These are phyloP conservation scores for Uria lomvia DNA, from an alignment of 2,113 vertebrate genomes.

Conservation along the genomic window DNA sequence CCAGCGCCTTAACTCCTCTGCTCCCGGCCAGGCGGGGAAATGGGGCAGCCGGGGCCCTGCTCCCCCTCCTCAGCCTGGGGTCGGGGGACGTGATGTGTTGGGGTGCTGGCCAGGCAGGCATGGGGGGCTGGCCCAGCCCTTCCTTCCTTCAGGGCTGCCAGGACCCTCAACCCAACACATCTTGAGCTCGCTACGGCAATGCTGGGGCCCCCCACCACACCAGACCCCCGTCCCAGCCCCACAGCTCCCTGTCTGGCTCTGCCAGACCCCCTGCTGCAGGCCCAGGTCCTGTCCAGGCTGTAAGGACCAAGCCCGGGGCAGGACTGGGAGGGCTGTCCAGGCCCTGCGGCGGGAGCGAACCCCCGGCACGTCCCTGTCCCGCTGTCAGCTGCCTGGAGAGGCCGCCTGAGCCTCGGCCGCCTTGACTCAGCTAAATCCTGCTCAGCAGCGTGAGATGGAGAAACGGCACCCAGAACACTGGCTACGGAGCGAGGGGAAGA, in stretches of 20 bases:
- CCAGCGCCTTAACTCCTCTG: not conserved
- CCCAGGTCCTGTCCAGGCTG: not conserved
- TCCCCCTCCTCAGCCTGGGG: not conserved
- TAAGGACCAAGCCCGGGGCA: fast-evolving
- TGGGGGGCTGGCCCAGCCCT: not conserved
- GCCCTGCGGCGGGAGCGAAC: not conserved
- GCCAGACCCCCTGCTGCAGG: not conserved
- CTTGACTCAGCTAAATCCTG: conserved; percentile 59
- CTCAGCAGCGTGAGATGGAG: not conserved
- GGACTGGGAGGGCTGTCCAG: not conserved
- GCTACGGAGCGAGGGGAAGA: not conserved
- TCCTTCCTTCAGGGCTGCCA: not conserved
- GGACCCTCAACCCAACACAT: not conserved
- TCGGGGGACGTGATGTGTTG: fast-evolving
- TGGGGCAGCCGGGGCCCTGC: fast-evolving
- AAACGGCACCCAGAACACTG: fast-evolving
- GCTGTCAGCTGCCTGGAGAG: not conserved
- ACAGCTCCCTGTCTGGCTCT: fast-evolving
- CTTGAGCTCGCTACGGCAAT: fast-evolving
- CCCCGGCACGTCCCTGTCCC: fast-evolving
- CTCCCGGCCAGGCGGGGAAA: not conserved
- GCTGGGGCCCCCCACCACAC: not conserved
- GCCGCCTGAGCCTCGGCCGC: fast-evolving
- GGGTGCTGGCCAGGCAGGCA: not conserved
- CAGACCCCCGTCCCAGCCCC: not conserved